A percentile compares a stretch with the other conserved stretches of the same genome.
These are phyloP conservation scores for Mastomys coucha DNA, from an alignment of 2,113 vertebrate species.

Conservation along the genomic window DNA sequence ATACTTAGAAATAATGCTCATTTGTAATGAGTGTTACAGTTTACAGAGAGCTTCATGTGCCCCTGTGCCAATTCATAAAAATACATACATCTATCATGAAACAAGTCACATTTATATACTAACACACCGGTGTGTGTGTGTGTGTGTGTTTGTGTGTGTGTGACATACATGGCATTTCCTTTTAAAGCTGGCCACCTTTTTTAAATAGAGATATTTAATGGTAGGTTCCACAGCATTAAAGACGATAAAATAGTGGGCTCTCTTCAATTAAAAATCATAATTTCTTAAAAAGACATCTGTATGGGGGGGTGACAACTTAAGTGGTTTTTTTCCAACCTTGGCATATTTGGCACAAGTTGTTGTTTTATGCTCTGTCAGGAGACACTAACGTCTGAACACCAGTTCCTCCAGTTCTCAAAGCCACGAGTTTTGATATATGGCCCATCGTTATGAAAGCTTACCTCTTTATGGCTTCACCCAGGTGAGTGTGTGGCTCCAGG, in stretches of 20 bases:
- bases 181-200: background rate
- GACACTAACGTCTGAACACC: background rate
- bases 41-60: background rate
- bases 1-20: background rate
- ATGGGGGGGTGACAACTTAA: background rate
- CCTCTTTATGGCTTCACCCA: conserved; percentile 42
- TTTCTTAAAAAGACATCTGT: background rate
- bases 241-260: background rate
- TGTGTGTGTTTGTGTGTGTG: background rate
- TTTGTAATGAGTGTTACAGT: background rate
- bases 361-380: conserved; percentile 11
- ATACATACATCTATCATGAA: background rate
- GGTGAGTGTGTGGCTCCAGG: conserved; percentile 57
- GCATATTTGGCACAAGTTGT: background rate
- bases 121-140: background rate
- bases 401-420: conserved; percentile 64
- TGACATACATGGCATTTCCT: background rate
- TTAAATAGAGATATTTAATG: conserved; percentile 34
- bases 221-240: background rate
- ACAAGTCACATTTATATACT: background rate
- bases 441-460: conserved; percentile 70
- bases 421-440: conserved; percentile 50
- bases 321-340: background rate
- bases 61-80: conserved; percentile 27
- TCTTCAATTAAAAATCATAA: background rate